These are phyloP conservation scores for Eidolon helvum DNA, from an alignment of 2,113 vertebrate species.

Conservation along the genomic window DNA sequence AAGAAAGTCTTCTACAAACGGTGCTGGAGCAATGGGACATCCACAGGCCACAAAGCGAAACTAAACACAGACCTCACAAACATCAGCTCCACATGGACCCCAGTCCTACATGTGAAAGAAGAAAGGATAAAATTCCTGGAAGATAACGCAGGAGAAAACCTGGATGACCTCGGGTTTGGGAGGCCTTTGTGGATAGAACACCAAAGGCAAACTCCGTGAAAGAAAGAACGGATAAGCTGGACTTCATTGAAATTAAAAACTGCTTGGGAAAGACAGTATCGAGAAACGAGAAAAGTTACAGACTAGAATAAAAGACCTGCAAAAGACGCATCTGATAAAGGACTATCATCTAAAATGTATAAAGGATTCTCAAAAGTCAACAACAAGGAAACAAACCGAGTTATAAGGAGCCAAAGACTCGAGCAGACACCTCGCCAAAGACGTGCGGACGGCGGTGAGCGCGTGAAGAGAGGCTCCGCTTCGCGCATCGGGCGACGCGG, in stretches of 20 bases:
- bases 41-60: not conserved
- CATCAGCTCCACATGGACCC: accelerated
- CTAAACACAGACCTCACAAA: too few relatives aligned
- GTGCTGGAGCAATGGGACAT: not conserved
- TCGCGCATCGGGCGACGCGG: too few relatives aligned
- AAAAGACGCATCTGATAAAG: not conserved
- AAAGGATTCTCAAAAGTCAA: not conserved
- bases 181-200: not conserved
- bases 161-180: accelerated
- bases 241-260: not conserved
- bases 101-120: accelerated
- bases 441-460: too few relatives aligned
- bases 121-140: not conserved
- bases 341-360: not conserved
- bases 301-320: not conserved
- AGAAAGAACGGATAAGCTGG: not conserved
- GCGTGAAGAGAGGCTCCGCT: too few relatives aligned
- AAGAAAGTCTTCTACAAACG: accelerated
- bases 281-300: not conserved
- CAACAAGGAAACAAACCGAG: not conserved
- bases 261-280: not conserved
- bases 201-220: not conserved
- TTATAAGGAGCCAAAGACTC: not conserved
- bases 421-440: not conserved
- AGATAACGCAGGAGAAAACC: not conserved